Base-by-base conservation (phyloP, 2,113 vertebrate genomes). In the Lampris megalopsis region DNA sequence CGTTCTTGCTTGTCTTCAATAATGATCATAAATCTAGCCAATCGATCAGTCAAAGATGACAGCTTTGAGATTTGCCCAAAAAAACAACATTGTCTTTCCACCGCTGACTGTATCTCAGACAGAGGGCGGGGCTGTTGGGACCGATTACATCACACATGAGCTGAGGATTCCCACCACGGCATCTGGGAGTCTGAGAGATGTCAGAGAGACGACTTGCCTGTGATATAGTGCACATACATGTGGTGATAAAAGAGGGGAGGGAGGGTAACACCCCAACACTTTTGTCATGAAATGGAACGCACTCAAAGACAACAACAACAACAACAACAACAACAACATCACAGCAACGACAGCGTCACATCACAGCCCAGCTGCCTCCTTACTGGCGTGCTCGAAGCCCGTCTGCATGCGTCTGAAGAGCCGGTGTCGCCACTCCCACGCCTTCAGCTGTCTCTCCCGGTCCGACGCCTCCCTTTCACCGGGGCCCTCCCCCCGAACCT, bases 371-470 rank as follows among this genome's bases (percentile, higher is more conserved):
- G 4, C 41, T 3, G 61, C 24, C 52, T 67, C 1, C 96, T 96
- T 91, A 98, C 97, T 93, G 45, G 97, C 95, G 9, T 97, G 97
- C 86, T 97, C 94, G 79, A 96, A 97, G 71, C 96, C 97, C 1
- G 94, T 94, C 90, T 95, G 96, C 97, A 98, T 98, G 82, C 96
- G 96, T 68, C 95, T 92, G 89, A 96, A 97, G 50, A 98, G 96
- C 91, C 93, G 93, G 49, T 94, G 96, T 38, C 95, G 92, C 97
- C 97, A 97, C 77, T 97, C 95, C 96, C 97, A 98, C 76, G 95
- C 94, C 81, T 95, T 96, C 5, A 98, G 95, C 84, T 97, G 96
- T 73, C 95, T 93, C 86, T 97, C 95, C 41, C 90, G 95, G 48
- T 96, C 95, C 0, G 94, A 95, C 66, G 88, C 93, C 83, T 96